Percentiles rank a stretch among this genome's conserved stretches.
These are phyloP conservation scores for Brenthis daphne DNA, from an alignment of 2,888 invertebrate genomes.

Conservation along the genomic window DNA sequence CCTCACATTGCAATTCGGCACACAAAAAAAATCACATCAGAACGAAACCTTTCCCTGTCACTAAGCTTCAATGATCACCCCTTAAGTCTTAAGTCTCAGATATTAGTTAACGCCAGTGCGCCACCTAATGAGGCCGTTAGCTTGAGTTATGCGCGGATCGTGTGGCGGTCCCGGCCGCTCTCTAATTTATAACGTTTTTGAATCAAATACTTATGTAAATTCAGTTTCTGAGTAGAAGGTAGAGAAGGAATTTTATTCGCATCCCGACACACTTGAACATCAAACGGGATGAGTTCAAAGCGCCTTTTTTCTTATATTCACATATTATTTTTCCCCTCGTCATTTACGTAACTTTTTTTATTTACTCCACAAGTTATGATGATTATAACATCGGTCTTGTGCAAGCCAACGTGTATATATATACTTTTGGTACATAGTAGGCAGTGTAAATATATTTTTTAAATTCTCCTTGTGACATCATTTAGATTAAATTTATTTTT, in stretches of 20 bases:
- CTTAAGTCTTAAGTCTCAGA: slow-evolving; percentile 62
- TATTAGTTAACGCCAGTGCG: slow-evolving; percentile 67
- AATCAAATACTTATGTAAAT: slow-evolving; percentile 63
- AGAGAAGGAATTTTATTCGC: slow-evolving; percentile 53
- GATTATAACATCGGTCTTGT: slow-evolving; percentile 38
- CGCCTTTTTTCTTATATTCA: slow-evolving; percentile 61
- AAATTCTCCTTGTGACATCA: slow-evolving; percentile 20
- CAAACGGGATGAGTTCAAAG: slow-evolving; percentile 64
- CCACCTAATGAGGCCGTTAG: slow-evolving; percentile 62
- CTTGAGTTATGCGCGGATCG: slow-evolving; percentile 58
- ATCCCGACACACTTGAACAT: slow-evolving; percentile 59
- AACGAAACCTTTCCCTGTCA: slow-evolving; percentile 74
- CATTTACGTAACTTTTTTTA: slow-evolving; percentile 58
- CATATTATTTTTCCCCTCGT: slow-evolving; percentile 57
- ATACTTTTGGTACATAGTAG: neutral
- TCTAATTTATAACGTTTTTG: slow-evolving; percentile 60
- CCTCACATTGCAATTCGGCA: slow-evolving; percentile 64
- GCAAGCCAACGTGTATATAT: neutral
- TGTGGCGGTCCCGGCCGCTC: slow-evolving; percentile 48
- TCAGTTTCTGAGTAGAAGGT: slow-evolving; percentile 50
- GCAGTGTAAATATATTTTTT: slow-evolving; percentile 15
- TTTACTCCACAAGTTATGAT: slow-evolving; percentile 48
- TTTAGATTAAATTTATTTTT: neutral
- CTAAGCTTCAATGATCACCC: slow-evolving; percentile 69
- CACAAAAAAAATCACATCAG: slow-evolving; percentile 64